Conservation (phyloP, 37 sponge, comb jelly and placozoan species). For the Eunapius fragilis region DNA sequence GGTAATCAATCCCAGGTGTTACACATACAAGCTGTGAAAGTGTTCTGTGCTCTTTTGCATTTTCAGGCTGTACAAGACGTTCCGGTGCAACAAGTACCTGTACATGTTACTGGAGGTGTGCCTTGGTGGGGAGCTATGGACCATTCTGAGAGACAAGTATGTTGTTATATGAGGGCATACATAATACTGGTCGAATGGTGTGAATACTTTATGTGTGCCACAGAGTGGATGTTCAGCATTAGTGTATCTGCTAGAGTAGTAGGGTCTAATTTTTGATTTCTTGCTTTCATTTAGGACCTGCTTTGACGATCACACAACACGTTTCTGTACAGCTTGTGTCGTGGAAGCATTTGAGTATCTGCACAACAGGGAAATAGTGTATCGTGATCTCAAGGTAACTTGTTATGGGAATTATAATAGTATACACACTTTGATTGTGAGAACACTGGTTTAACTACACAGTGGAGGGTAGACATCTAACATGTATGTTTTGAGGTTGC, state of each 20-base stretch:
- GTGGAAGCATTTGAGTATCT: slow-evolving; percentile 97
- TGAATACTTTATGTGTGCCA: too few species aligned
- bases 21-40: slow-evolving; percentile 1
- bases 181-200: too few species aligned
- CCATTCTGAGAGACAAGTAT: slow-evolving; percentile 92
- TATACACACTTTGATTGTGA: too few species aligned
- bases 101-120: slow-evolving; percentile 99
- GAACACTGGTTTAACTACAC: too few species aligned
- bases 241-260: too few species aligned
- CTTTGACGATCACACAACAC: slow-evolving; percentile 91
- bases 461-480: too few species aligned
- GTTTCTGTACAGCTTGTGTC: slow-evolving; percentile 95
- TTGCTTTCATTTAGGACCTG: slow-evolving; percentile 34
- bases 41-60: background rate
- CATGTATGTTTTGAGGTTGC: too few species aligned
- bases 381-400: slow-evolving; percentile 91
- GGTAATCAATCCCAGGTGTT: slow-evolving; percentile 40
- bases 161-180: too few species aligned
- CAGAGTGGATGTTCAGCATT: too few species aligned
- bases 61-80: slow-evolving; percentile 92
- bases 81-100: slow-evolving; percentile 87
- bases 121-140: slow-evolving; percentile 98
- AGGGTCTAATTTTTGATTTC: background rate
- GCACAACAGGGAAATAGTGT: slow-evolving; percentile 89
- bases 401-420: background rate